A percentile compares a stretch with the other conserved stretches of the same genome.
Evolutionary conservation across 2,797 vertebrate genomes (phyloP).

Genomic region (Clangula hyemalis): DNA sequence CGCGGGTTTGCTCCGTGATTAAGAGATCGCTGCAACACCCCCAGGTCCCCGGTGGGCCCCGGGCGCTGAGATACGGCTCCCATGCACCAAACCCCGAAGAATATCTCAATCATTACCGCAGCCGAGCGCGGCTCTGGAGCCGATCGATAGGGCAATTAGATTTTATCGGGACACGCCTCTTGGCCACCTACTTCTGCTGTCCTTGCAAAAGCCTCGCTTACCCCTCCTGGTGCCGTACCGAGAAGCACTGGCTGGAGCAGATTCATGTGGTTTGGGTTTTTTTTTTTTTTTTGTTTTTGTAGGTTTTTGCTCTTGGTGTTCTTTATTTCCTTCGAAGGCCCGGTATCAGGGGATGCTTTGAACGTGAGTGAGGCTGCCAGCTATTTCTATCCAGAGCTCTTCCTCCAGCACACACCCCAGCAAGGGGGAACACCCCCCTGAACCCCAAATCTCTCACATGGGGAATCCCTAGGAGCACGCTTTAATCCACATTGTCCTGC

Average conservation of each 20-base stretch:
- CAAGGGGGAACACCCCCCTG: neutral
- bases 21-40: slow-evolving; percentile 56
- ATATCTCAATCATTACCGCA: slow-evolving; percentile 75
- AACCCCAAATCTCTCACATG: neutral
- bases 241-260: neutral
- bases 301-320: neutral
- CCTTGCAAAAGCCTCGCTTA: neutral
- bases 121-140: slow-evolving; percentile 57
- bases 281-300: neutral
- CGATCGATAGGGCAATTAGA: slow-evolving; percentile 82
- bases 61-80: slow-evolving; percentile 1
- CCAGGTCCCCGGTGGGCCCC: neutral
- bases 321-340: neutral
- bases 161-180: slow-evolving; percentile 74
- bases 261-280: neutral
- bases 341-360: neutral
- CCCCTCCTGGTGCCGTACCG: neutral
- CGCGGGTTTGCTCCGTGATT: neutral
- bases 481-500: neutral
- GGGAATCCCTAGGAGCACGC: neutral
- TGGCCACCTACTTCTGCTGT: slow-evolving; percentile 34
- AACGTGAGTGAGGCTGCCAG: neutral
- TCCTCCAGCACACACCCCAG: neutral
- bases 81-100: slow-evolving; percentile 26
- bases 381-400: neutral